Evolutionary conservation across 2,888 invertebrate species (phyloP).

Genomic region (Diplazon laetatorius): DNA sequence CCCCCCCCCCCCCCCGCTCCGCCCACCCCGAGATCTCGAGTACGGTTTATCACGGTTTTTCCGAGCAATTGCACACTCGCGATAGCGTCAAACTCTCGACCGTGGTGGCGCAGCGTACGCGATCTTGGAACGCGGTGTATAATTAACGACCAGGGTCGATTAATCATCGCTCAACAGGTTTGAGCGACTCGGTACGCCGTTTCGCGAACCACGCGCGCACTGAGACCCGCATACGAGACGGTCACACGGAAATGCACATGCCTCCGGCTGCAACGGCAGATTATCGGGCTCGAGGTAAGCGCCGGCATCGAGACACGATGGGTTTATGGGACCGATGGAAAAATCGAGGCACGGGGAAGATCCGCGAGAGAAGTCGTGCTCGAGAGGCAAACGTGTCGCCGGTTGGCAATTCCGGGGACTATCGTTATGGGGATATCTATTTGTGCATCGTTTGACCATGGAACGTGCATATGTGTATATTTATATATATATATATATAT

Average conservation of each 20-base stretch:
- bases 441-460: constrained; percentile 23
- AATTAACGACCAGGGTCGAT: constrained; percentile 46
- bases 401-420: constrained; percentile 63
- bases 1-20: neutral
- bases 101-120: neutral
- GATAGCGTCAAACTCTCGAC: constrained; percentile 11
- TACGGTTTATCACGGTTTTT: constrained; percentile 34
- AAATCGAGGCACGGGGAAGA: constrained; percentile 36
- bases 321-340: constrained; percentile 50
- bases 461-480: no score
- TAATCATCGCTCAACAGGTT: constrained; percentile 58
- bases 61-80: constrained; percentile 24
- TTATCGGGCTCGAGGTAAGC: constrained; percentile 7
- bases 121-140: constrained; percentile 10
- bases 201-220: constrained; percentile 17
- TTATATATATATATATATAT: no score
- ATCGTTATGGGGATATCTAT: constrained; percentile 46
- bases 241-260: constrained; percentile 22
- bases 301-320: constrained; percentile 42
- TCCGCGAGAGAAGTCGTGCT: constrained; percentile 45
- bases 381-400: constrained; percentile 64
- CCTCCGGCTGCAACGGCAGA: constrained; percentile 18
- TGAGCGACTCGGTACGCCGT: constrained; percentile 13
- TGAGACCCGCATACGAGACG: constrained; percentile 39
- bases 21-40: neutral